Evolutionary conservation across 2,797 vertebrate genomes (phyloP), one percentile per base, ranked within the genome.

Genomic region (Clarias pachynema): DNA sequence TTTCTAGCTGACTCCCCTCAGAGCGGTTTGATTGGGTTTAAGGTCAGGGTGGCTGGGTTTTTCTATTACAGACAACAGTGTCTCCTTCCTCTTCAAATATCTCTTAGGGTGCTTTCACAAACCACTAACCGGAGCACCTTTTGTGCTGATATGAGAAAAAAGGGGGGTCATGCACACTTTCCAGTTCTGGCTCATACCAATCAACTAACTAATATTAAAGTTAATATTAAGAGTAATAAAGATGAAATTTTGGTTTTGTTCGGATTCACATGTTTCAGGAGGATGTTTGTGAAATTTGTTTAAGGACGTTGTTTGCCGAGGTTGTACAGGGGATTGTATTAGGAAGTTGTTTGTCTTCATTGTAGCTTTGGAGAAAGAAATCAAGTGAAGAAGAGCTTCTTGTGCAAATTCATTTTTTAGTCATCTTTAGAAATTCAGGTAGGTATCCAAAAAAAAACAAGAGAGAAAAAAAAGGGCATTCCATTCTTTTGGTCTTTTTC

Each of bases 41-140:
- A 56, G 49, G 26, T 57, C 73, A 75, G 49, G 49, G 73, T 56
- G 73, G 56, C 26, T 56, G 49, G n/a, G 44, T 75, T 31, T 31
- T 75, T 56, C 73, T 18, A 53, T 74, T 53, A 74, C 44, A 53
- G n/a, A 26, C 72, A 26, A 53, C 44, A 29, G 26, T 59, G 69
- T 87, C 83, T 70, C 59, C 81, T 72, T 86, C 49, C 81, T 74
- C 78, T 77, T 75, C 73, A 74, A 63, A 82, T 68, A 77, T 37
- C 34, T 85, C 34, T 56, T 79, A 57, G 65, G 40, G 49, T 57
- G 49, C 73, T 75, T 75, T 57, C 49, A 57, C 49, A 20, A 56
- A 56, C 16, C 8, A 12, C 26, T 31, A 75, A 57, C n/a, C 8
- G 7, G 49, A 57, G 49, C 26, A 75, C n/a, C 26, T 75, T 75